A percentile compares a stretch with the other conserved stretches of the same genome.
These are phyloP conservation scores for Epinotia bilunana DNA, from an alignment of 2,888 invertebrate species.

Conservation along the genomic window DNA sequence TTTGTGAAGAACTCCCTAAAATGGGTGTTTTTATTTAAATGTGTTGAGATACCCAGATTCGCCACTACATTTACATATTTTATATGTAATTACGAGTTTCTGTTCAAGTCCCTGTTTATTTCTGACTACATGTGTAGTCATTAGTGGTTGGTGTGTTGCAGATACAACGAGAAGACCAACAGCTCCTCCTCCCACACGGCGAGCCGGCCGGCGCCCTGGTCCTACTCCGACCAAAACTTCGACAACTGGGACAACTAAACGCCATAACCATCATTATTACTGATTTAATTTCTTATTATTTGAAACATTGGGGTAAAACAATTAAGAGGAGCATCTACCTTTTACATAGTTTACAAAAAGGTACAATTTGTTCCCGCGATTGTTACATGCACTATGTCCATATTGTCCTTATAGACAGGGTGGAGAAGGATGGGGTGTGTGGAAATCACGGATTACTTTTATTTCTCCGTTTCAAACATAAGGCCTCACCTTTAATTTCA, in stretches of 20 bases:
- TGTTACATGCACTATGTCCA: background rate
- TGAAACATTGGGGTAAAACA: background rate
- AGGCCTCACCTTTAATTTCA: background rate
- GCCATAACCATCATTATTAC: slow-evolving; percentile 1
- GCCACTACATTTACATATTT: no score
- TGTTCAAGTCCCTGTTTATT: no score
- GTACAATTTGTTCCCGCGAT: background rate
- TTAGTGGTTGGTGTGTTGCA: slow-evolving; percentile 56
- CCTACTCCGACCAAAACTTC: slow-evolving; percentile 67
- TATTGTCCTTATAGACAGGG: background rate
- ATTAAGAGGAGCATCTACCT: background rate
- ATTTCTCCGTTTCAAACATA: background rate
- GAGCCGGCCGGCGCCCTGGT: slow-evolving; percentile 77
- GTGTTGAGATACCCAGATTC: no score
- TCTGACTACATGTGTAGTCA: background rate
- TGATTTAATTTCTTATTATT: background rate
- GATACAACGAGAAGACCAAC: slow-evolving; percentile 73
- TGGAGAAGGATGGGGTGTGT: background rate
- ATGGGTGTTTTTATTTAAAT: no score
- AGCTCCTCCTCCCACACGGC: slow-evolving; percentile 70
- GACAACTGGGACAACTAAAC: slow-evolving; percentile 72
- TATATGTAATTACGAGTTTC: no score
- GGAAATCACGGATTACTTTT: background rate
- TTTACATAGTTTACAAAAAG: background rate
- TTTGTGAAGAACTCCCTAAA: no score